phyloP scores from a whole-genome alignment of 64 coral and sea anemone genomes.

The Catalaphyllia jardinei region DNA sequence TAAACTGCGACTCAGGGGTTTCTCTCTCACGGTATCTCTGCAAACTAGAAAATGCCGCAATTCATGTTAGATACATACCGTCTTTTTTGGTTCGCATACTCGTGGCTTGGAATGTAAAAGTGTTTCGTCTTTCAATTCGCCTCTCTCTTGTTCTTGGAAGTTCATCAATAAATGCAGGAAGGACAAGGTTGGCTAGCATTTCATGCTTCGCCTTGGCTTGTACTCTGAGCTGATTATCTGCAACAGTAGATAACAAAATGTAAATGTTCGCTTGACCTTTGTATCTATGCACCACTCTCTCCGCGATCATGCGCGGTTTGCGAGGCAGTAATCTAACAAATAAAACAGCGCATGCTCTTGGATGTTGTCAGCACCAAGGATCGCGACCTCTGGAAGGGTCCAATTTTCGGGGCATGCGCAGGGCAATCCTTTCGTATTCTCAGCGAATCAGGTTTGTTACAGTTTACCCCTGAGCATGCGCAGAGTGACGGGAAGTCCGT shows the following conservation, averaged over 20 bases:
- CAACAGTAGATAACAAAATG: constrained; percentile 17
- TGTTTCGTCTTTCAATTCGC: constrained; percentile 69
- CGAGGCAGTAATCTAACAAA: neutral
- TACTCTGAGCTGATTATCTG: constrained; percentile 88
- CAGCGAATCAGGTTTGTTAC: too few species aligned
- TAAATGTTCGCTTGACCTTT: constrained; percentile 1
- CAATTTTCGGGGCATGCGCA: too few species aligned
- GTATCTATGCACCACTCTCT: neutral
- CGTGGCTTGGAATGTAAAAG: constrained; percentile 72
- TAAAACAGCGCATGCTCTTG: neutral
- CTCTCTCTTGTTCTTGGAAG: constrained; percentile 48
- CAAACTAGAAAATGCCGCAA: neutral
- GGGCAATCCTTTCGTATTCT: too few species aligned
- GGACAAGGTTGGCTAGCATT: constrained; percentile 83
- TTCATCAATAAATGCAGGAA: constrained; percentile 57
- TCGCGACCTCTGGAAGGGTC: too few species aligned
- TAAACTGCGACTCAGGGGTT: neutral
- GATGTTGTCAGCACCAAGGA: too few species aligned
- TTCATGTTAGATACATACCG: constrained; percentile 35
- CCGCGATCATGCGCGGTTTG: constrained; percentile 5
- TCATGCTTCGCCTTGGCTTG: constrained; percentile 90
- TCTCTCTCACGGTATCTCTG: neutral
- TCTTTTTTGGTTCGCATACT: constrained; percentile 70
- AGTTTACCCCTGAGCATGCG: too few species aligned
- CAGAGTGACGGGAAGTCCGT: too few species aligned